Conservation (phyloP, 2,797 vertebrate species). For the Hemibagrus guttatus region DNA sequence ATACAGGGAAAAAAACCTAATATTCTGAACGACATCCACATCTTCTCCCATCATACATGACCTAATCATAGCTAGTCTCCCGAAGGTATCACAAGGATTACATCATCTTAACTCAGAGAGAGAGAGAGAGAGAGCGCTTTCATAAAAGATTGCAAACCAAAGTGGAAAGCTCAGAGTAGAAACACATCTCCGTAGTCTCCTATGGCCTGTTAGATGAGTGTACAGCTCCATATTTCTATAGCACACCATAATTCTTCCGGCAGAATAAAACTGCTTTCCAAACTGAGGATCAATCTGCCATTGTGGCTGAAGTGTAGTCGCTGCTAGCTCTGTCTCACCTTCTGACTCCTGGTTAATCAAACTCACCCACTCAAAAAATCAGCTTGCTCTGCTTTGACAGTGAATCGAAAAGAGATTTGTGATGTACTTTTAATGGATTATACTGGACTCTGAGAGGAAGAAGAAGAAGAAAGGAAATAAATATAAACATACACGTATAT, state of each 20-base stretch:
- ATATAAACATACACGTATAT: too few species aligned
- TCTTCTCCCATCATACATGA: too few species aligned
- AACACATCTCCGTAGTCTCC: background rate
- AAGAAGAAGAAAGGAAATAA: too few species aligned
- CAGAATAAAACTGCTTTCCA: slow-evolving; percentile 2
- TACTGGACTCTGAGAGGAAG: background rate
- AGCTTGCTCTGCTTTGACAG: background rate
- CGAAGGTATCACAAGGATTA: too few species aligned
- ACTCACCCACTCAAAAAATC: background rate
- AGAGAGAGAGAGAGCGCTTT: background rate
- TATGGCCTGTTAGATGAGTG: background rate
- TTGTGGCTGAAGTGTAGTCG: background rate
- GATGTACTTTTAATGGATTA: background rate
- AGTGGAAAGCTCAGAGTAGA: background rate
- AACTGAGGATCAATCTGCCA: background rate
- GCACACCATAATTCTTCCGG: background rate
- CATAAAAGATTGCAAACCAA: background rate
- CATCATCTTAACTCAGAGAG: too few species aligned
- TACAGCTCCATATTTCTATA: background rate
- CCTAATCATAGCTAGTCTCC: too few species aligned
- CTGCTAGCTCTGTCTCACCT: background rate
- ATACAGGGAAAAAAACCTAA: too few species aligned
- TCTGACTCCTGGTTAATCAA: background rate
- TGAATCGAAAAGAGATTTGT: background rate
- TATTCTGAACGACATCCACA: too few species aligned